These are phyloP conservation scores for Alethe diademata DNA, from an alignment of 2,113 vertebrate species.

Conservation along the genomic window DNA sequence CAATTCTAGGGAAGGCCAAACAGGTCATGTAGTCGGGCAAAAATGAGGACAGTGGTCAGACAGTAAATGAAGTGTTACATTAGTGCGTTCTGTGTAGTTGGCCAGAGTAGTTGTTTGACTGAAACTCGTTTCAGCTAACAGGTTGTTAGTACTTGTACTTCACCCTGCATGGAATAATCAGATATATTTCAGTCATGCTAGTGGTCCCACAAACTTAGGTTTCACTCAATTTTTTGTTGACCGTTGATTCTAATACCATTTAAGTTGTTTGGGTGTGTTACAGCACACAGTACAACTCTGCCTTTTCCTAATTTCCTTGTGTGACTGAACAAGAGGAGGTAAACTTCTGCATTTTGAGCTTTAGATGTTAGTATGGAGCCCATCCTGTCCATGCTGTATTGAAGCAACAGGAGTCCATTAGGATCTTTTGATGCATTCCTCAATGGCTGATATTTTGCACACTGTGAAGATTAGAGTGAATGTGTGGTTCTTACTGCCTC, in stretches of 20 bases:
- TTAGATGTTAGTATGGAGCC: background rate
- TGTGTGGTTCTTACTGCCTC: background rate
- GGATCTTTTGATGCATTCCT: background rate
- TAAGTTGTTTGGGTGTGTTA: background rate
- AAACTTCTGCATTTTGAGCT: background rate
- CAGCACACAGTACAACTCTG: background rate
- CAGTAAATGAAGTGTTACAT: background rate
- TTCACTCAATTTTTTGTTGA: background rate
- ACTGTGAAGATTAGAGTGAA: background rate
- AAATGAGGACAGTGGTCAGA: background rate
- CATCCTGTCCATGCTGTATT: background rate
- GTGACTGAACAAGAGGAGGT: background rate
- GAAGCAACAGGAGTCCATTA: background rate
- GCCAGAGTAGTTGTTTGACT: background rate
- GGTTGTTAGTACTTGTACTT: background rate
- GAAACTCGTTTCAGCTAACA: background rate
- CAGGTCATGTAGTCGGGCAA: background rate
- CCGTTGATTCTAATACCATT: background rate
- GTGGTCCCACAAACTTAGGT: background rate
- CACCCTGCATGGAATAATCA: background rate
- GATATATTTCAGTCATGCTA: background rate
- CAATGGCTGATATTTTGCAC: background rate
- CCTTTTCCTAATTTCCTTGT: background rate
- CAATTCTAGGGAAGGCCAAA: background rate
- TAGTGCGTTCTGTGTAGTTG: background rate